A percentile compares a stretch with the other conserved stretches of the same genome.
Evolutionary conservation across 2,888 invertebrate genomes (phyloP).

Genomic region (Limnephilus rhombicus): DNA sequence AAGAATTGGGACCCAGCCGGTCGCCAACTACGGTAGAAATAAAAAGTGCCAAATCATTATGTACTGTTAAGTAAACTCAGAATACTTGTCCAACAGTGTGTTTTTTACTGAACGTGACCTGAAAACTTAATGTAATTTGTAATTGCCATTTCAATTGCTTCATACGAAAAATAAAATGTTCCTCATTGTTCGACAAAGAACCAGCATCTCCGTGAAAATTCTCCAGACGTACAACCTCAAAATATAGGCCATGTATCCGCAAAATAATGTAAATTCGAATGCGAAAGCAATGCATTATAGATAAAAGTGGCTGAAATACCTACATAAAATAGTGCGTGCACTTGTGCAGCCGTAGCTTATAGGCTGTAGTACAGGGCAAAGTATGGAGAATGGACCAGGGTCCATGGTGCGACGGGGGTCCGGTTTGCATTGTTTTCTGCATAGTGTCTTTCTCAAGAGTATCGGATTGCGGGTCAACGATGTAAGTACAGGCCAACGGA

Average conservation of each 20-base stretch:
- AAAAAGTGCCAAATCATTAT: no score
- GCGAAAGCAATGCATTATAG: neutral
- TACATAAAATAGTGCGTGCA: neutral
- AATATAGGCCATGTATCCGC: neutral
- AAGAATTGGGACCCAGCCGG: no score
- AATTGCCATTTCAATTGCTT: no score
- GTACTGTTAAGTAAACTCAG: no score
- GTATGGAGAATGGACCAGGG: neutral
- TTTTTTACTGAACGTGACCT: no score
- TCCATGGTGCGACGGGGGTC: neutral
- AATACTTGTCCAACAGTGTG: no score
- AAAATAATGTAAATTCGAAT: neutral
- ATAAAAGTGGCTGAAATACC: neutral
- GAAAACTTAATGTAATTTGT: no score
- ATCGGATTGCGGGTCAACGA: conserved; percentile 45
- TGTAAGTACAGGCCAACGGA: conserved; percentile 32
- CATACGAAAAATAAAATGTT: no score
- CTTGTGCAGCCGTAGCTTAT: neutral
- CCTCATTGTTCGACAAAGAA: no score
- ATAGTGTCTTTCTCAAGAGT: conserved; percentile 31
- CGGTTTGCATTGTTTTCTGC: conserved; percentile 44
- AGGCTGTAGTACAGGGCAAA: no score
- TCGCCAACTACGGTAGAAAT: no score
- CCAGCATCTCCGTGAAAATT: neutral
- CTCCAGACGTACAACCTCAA: neutral